Base-by-base conservation (phyloP, 53 echinoderm and acorn worm species). In the Apostichopus leukothele region DNA sequence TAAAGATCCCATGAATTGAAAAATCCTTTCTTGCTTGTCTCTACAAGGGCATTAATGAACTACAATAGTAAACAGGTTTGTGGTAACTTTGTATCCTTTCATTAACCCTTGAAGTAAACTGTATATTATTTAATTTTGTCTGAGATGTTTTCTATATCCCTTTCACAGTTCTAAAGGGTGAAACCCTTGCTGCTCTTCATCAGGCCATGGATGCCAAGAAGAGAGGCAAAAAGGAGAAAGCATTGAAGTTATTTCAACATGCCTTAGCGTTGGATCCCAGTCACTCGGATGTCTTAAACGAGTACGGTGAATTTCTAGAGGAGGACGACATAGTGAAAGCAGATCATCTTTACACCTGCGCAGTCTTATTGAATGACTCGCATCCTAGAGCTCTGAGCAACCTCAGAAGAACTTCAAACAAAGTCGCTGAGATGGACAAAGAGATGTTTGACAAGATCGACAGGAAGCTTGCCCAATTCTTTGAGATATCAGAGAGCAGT, bases 231-330 rank as follows among this genome's bases (percentile, higher is more conserved):
- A 98, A 89, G 57, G 94, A 91, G 60, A 98, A 96, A 60, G 98
- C 98, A 14, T 91, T 93, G 63, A 98, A 96, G 60, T 90, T 98
- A 9, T 98, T 98, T 88, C 91, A 96, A 57, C 98, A 98, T 89
- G 98, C 98, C 25, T 88, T 98, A 23, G 98, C 95, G 1, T 77
- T 98, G 5, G 98, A 98, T 67, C 98, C 98, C 5, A 90, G 90
- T 83, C 94, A 97, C 86, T 88, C 94, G 0, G 98, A 98, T 57
- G 90, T 94, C 53, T 90, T 98, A 83, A 98, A 94, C 57, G 95
- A 95, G 51, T 98, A 98, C 51, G 98, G 98, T 0, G 94, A 96
- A 74, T 95, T 98, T 39, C 67, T 98, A 4, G 98, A 98, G 25
- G 93, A 88, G 8, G 95, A 98, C 54, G 98, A 98, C 63, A 74